Evolutionary conservation across 2,888 invertebrate species (phyloP), one percentile per base, ranked within the genome.

Genomic region (Nymphalis c-album): DNA sequence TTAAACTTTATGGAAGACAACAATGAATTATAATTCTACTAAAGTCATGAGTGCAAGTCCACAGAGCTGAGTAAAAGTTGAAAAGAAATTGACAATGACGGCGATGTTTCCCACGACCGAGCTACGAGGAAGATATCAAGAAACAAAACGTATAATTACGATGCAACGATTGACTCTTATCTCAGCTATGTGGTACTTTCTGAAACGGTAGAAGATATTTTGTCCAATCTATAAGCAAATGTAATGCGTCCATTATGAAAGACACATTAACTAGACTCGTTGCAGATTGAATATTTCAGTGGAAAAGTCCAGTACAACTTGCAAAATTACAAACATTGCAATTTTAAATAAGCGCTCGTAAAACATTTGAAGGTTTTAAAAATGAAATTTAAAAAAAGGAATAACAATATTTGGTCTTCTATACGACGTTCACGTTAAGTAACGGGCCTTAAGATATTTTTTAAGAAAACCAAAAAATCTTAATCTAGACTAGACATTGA

Each of bases 71-170:
- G 83, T 85, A 86, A 86, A 85, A 86, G 85, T 83, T 76, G 82
- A 84, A 85, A 78, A 77, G 78, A 57, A 57, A 57, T 78, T 85
- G 84, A 7, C 6, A 40, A 45, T 20, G 81, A 75, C 76, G 77
- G 77, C 73, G 76, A 73, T 66, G 73, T 65, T 88, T 89, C 89
- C 83, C 88, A 89, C 87, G 88, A 84, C 79, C 84, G 84, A 81
- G 80, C 80, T 74, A 75, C 78, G 78, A 78, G 77, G 79, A 77
- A 78, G 74, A 80, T 80, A 79, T 83, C 77, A 78, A 76, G 74
- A 68, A 63, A 58, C 53, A 64, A 64, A 71, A 61, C 47, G 50
- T 48, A 61, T 18, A 47, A 35, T n/a, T 26, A 20, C 53, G 55
- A 40, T 55, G 55, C 47, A n/a, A 45, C 40, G n/a, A 63, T 60